These are phyloP conservation scores for Craseonycteris thonglongyai DNA, from an alignment of 2,113 vertebrate species.

Conservation along the genomic window DNA sequence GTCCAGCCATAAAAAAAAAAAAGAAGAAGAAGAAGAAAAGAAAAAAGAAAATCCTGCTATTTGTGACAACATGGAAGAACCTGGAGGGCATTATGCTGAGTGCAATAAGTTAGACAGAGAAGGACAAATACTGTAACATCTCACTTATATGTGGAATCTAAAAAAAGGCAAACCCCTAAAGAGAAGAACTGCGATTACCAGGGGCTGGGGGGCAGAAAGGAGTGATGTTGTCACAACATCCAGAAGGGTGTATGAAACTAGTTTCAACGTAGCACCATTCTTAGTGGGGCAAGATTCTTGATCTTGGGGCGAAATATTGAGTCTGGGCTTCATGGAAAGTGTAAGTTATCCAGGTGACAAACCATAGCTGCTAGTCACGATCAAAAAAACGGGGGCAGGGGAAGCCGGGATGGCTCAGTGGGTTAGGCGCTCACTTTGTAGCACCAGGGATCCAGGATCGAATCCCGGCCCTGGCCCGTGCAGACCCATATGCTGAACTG, in stretches of 20 bases:
- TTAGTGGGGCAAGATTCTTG: not conserved
- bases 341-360: no score
- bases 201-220: not conserved
- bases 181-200: not conserved
- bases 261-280: not conserved
- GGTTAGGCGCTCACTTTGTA: no score
- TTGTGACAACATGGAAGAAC: no score
- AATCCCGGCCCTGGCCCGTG: no score
- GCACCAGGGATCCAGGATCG: no score
- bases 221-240: not conserved
- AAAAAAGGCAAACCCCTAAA: not conserved
- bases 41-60: no score
- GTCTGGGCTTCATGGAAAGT: not conserved
- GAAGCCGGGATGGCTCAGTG: no score
- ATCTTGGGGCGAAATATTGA: not conserved
- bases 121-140: not conserved
- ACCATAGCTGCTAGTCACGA: rapidly evolving
- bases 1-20: not conserved
- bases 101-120: no score
- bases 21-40: no score
- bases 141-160: not conserved
- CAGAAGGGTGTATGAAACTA: not conserved
- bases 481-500: no score
- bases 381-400: rapidly evolving
- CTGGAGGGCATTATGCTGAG: no score